Evolutionary conservation across 1,140 invertebrate genomes (phyloP).

Genomic region (Hycleus phaleratus): DNA sequence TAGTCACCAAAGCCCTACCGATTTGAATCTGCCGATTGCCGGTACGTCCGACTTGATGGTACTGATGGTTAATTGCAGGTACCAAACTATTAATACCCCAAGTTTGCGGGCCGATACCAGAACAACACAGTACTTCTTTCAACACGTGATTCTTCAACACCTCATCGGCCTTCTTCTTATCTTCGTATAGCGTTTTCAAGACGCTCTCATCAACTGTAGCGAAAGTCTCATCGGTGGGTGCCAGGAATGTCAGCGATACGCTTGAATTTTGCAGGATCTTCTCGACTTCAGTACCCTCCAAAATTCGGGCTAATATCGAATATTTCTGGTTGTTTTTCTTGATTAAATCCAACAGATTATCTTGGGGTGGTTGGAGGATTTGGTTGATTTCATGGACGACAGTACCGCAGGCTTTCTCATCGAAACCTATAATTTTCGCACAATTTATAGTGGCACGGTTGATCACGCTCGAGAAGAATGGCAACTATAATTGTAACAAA

Average conservation of each 20-base stretch:
- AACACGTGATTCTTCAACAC: constrained; percentile 47
- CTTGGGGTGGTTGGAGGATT: constrained; percentile 46
- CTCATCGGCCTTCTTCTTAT: constrained; percentile 41
- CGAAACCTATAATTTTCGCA: constrained; percentile 49
- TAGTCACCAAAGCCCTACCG: constrained; percentile 46
- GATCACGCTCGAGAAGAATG: constrained; percentile 45
- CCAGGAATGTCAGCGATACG: constrained; percentile 48
- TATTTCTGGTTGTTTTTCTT: constrained; percentile 40
- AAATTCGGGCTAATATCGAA: constrained; percentile 40
- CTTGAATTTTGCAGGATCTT: constrained; percentile 40
- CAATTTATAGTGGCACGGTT: constrained; percentile 49
- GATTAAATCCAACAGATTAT: constrained; percentile 42
- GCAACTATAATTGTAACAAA: constrained; percentile 32
- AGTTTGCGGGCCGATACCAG: constrained; percentile 47
- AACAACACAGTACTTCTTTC: constrained; percentile 52
- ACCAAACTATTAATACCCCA: constrained; percentile 49
- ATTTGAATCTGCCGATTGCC: constrained; percentile 46
- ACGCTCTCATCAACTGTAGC: constrained; percentile 41
- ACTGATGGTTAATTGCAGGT: constrained; percentile 41
- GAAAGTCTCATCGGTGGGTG: constrained; percentile 59
- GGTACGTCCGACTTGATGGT: constrained; percentile 43
- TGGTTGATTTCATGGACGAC: constrained; percentile 53
- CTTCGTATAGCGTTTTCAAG: constrained; percentile 39
- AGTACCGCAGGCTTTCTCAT: constrained; percentile 54
- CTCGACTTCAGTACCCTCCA: constrained; percentile 43